Percentiles rank a stretch among this genome's conserved stretches.
These are phyloP conservation scores for Erpobdella octoculata DNA, from an alignment of 2,888 invertebrate genomes.

Conservation along the genomic window DNA sequence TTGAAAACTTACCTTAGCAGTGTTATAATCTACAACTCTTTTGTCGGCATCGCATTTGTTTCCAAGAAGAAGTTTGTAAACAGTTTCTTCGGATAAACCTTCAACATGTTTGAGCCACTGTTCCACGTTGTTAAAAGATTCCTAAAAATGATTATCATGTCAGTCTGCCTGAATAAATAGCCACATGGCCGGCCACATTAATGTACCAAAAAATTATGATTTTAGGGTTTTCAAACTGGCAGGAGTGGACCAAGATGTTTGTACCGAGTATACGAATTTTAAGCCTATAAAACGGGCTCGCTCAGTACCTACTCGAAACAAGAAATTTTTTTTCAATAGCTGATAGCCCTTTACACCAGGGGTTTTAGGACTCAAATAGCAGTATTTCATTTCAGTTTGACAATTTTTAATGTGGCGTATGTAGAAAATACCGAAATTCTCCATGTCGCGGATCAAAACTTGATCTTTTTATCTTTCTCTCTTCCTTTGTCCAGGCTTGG, in stretches of 20 bases:
- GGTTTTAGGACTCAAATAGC: no score
- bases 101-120: conserved; percentile 99
- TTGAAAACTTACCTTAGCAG: conserved; percentile 78
- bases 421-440: no score
- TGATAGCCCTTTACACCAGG: no score
- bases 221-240: neutral
- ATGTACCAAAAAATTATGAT: neutral
- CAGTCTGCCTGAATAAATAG: neutral
- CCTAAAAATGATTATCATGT: conserved; percentile 52
- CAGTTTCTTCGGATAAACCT: conserved; percentile 98
- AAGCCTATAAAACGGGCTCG: neutral
- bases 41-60: conserved; percentile 97
- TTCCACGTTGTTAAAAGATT: conserved; percentile 98
- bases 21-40: conserved; percentile 93
- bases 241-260: neutral
- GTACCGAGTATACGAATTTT: neutral
- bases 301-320: neutral
- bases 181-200: neutral
- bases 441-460: no score
- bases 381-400: no score
- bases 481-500: no score
- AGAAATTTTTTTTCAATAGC: neutral
- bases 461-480: no score
- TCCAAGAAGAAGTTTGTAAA: conserved; percentile 96
- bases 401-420: no score